phyloP scores from a whole-genome alignment of 2,888 invertebrate genomes.

The Drosophila sordidapex region DNA sequence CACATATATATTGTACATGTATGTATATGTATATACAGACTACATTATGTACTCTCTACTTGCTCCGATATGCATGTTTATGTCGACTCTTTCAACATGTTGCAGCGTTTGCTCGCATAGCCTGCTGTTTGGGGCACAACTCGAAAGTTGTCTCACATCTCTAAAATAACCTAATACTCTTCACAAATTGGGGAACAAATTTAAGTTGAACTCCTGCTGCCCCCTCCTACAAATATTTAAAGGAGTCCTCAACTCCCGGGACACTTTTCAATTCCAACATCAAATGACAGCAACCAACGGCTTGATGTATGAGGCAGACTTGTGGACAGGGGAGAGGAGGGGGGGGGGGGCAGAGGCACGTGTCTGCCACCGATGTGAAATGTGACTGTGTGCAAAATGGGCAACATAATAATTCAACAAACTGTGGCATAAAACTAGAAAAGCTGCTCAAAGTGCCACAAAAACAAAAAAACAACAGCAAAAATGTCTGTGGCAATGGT shows the following conservation, averaged over 20 bases:
- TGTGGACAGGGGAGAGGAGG: background rate
- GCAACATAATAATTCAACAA: conserved; percentile 63
- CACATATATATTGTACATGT: conserved; percentile 2
- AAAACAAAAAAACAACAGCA: conserved; percentile 7
- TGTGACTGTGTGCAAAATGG: conserved; percentile 46
- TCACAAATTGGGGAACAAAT: conserved; percentile 23
- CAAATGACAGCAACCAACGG: conserved; percentile 51
- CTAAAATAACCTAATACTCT: conserved; percentile 27
- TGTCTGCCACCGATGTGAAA: conserved; percentile 41
- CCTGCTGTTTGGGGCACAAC: conserved; percentile 36
- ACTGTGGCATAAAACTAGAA: conserved; percentile 21
- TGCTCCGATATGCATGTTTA: background rate
- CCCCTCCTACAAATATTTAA: background rate
- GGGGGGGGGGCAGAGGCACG: conserved; percentile 49
- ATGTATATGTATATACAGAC: conserved; percentile 14
- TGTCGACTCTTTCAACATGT: conserved; percentile 6
- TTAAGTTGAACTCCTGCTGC: background rate
- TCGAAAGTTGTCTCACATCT: background rate
- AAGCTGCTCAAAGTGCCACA: conserved; percentile 30
- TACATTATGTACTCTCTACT: conserved; percentile 12
- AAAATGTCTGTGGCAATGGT: conserved; percentile 37
- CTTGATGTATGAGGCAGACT: conserved; percentile 49
- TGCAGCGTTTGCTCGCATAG: conserved; percentile 20
- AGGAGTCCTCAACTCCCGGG: conserved; percentile 41
- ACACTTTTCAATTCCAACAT: conserved; percentile 72